Conservation (phyloP, 2,113 vertebrate genomes). For the Ranitomeya imitator region DNA sequence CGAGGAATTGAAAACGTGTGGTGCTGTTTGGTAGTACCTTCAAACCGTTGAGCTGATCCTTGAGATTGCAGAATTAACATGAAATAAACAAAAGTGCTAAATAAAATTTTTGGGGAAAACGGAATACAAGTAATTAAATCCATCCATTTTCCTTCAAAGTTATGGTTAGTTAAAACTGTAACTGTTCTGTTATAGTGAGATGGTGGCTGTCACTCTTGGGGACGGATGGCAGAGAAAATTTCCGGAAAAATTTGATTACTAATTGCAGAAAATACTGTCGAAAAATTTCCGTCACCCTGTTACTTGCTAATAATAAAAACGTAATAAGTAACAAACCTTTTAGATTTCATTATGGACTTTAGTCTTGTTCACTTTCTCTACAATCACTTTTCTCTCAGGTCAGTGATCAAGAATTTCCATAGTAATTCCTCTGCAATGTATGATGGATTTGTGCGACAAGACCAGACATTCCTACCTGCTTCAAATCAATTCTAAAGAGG, state of each 20-base stretch:
- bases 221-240: neutral
- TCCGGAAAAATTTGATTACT: neutral
- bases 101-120: too few relatives aligned
- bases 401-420: constrained; percentile 34
- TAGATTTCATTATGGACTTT: neutral
- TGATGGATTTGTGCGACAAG: constrained; percentile 36
- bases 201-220: neutral
- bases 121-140: too few relatives aligned
- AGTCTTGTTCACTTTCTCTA: neutral
- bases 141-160: too few relatives aligned
- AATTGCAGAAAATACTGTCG: too few relatives aligned
- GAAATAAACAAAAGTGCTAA: too few relatives aligned
- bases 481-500: constrained; percentile 19
- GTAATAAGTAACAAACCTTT: neutral
- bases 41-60: too few relatives aligned
- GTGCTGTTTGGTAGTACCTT: too few relatives aligned
- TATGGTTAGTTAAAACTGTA: too few relatives aligned
- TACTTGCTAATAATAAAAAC: neutral
- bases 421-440: constrained; percentile 13
- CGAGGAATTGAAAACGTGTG: too few relatives aligned
- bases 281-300: neutral
- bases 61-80: too few relatives aligned
- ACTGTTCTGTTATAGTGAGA: too few relatives aligned
- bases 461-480: constrained; percentile 49
- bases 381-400: constrained; percentile 26